phyloP scores from a whole-genome alignment of 53 echinoderm and acorn worm genomes.

The Paracentrotus lividus region DNA sequence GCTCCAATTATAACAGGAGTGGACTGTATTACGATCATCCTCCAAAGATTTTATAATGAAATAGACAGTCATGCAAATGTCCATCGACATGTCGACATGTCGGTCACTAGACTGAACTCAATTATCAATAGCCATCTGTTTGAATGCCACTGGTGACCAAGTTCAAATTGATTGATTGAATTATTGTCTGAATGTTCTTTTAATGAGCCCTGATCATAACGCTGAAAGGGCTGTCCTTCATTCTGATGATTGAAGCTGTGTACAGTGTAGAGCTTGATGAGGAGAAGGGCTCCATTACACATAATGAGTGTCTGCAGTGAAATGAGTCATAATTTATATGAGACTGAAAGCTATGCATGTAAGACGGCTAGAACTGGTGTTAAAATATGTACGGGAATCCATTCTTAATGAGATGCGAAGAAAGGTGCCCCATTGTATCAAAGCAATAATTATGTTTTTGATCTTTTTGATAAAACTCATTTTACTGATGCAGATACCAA shows the following conservation, averaged over 20 bases:
- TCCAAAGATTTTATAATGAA: no score
- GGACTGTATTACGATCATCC: no score
- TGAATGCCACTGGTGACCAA: neutral
- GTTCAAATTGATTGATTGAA: neutral
- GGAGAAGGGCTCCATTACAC: neutral
- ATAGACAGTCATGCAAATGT: no score
- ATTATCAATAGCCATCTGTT: slow-evolving; percentile 5
- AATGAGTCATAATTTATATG: slow-evolving; percentile 17
- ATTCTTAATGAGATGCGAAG: no score
- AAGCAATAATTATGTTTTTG: no score
- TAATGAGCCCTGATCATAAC: neutral
- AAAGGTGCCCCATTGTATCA: no score
- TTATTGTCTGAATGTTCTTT: neutral
- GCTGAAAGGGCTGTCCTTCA: neutral
- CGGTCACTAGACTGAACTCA: neutral
- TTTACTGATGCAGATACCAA: no score
- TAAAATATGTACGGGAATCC: no score
- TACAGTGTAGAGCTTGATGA: neutral
- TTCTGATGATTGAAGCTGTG: neutral
- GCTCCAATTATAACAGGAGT: no score
- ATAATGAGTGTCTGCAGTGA: slow-evolving; percentile 16
- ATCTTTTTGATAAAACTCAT: no score
- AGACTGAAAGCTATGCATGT: neutral
- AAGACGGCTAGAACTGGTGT: no score
- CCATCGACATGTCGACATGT: neutral